These are phyloP conservation scores for Cebus imitator DNA, from an alignment of 2,113 vertebrate species.

Conservation along the genomic window DNA sequence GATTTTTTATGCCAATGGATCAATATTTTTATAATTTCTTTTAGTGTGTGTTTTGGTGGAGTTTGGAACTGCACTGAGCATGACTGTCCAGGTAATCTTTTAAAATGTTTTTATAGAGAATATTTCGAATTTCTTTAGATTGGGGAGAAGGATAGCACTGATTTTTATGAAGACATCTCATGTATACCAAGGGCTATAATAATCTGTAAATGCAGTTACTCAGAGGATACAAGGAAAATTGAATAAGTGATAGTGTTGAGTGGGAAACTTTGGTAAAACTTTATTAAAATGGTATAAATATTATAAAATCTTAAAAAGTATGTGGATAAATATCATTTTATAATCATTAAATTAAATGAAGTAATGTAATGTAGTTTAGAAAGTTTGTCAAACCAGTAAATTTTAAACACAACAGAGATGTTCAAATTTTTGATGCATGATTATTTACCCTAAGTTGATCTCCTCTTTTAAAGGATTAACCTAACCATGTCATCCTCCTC, in stretches of 20 bases:
- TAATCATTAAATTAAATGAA: background rate
- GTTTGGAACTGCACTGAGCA: slow-evolving; percentile 98
- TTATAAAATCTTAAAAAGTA: background rate
- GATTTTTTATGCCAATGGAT: slow-evolving; percentile 2
- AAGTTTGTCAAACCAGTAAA: background rate
- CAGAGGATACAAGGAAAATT: slow-evolving; percentile 16
- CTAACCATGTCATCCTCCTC: background rate
- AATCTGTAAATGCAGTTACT: background rate
- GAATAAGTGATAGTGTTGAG: background rate
- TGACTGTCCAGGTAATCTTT: slow-evolving; percentile 94
- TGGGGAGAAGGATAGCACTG: background rate
- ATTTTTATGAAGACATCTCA: background rate
- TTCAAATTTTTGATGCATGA: background rate
- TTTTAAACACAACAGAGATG: background rate
- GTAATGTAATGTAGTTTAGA: background rate
- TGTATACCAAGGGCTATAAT: background rate
- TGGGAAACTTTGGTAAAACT: background rate
- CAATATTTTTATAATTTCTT: slow-evolving; percentile 68
- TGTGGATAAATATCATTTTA: background rate
- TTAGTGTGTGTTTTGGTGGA: slow-evolving; percentile 93
- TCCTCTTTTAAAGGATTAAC: slow-evolving; percentile 19
- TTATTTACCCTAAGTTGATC: background rate
- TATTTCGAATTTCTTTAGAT: background rate
- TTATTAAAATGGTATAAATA: background rate
- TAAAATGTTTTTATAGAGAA: slow-evolving; percentile 32